These are phyloP conservation scores for Thysanoteuthis rhombus DNA, from an alignment of 2,888 invertebrate genomes.

Conservation along the genomic window DNA sequence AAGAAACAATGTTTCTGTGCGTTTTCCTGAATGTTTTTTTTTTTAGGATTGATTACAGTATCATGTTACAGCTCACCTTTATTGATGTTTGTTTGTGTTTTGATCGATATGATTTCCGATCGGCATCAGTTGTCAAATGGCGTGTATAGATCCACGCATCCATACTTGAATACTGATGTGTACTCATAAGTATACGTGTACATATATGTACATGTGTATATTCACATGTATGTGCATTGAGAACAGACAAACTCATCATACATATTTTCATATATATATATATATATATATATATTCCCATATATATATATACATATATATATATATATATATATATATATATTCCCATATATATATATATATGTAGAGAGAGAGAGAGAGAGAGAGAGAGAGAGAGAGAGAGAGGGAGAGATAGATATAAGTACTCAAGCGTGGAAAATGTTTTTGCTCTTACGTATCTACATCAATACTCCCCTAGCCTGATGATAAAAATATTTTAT, in stretches of 20 bases:
- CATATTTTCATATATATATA: too few species aligned
- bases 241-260: not conserved
- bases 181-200: not conserved
- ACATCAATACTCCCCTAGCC: too few species aligned
- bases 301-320: not conserved
- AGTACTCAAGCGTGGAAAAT: too few species aligned
- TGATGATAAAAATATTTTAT: too few species aligned
- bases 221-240: not conserved
- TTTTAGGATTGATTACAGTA: not conserved
- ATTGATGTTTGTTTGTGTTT: not conserved
- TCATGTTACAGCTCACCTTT: not conserved
- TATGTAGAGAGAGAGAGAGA: too few species aligned
- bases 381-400: too few species aligned
- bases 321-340: not conserved
- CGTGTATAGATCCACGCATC: too few species aligned
- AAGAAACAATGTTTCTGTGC: not conserved
- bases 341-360: not conserved
- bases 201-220: not conserved
- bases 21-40: not conserved
- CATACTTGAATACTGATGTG: not conserved
- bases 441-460: too few species aligned
- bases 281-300: not conserved
- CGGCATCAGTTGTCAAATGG: not conserved
- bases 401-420: too few species aligned
- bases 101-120: not conserved